Base-by-base conservation (phyloP, 2,888 invertebrate species). In the Acanthosoma haemorrhoidale region DNA sequence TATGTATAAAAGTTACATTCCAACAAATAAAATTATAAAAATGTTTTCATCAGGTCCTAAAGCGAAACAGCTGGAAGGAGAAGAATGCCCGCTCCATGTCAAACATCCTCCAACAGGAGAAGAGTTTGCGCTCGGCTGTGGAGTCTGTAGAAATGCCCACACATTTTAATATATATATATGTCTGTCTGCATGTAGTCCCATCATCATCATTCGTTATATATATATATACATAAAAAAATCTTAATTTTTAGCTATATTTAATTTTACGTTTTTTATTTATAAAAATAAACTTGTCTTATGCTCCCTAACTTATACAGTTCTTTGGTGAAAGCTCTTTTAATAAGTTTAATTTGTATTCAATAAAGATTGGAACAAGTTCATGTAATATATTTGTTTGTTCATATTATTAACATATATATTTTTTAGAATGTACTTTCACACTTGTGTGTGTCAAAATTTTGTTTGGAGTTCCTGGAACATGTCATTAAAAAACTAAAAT, bases 71-170 rank as follows among this genome's bases (percentile, higher is more conserved):
- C 81, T 97, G 75, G 91, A 96, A 74, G 96, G 95, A 9, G 95
- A 95, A 15, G 96, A 96, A 78, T 99, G 98, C 78, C 98, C 98
- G 0, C 83, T 98, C 34, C 96, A 95, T 81, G 90, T 97, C 4
- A 89, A 91, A 77, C 98, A 99, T 83, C 97, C 98, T 32, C 88
- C 94, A 4, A 98, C 98, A 0, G 98, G 98, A 36, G 97, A 97
- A 80, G 98, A 98, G 81, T 98, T 96, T 81, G 97, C 98, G 60
- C 85, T 99, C 58, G 98, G 98, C 72, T 98, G 98, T 83, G 98
- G 98, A 57, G 93, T 98, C 66, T 99, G 98, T 79, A 86, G 98
- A 57, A 96, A 98, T 84, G 91, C 93, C 73, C 92, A 92, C 81
- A 94, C 93, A 18, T 94, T 94, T 82, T 94, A 84, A 84, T 15